Base-by-base conservation (phyloP, 1,140 invertebrate genomes). In the Cotesia chilonis region DNA sequence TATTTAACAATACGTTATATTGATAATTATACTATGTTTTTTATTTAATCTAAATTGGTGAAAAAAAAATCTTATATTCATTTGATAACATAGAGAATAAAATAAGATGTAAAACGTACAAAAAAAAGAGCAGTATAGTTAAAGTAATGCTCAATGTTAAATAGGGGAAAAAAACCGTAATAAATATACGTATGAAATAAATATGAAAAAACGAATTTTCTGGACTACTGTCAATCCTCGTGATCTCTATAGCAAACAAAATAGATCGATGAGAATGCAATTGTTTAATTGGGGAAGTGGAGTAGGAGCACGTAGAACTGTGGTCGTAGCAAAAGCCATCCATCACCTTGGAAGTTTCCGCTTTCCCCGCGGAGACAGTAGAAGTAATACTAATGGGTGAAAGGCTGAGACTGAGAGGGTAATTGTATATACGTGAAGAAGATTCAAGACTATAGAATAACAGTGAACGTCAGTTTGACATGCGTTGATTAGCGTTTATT, bases 401-500 rank as follows among this genome's bases (percentile, higher is more conserved):
- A 10, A 59, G 67, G 52, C 14, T 36, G 36, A 47, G 36, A n/a
- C 41, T 38, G 66, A 68, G 37, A 37, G 35, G 60, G 35, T 41
- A 14, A 63, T n/a, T 63, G 60, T 63, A 41, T 63, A 63, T 63
- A 28, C 41, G 41, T 37, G 60, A 63, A 41, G 60, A 63, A 63
- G 60, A 63, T 63, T 41, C 35, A 63, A 47, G 41, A 63, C 60
- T 37, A 12, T 41, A 57, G 51, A 63, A 68, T 28, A 47, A 17
- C 47, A n/a, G 4, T 10, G 68, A 54, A 52, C 41, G 68, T 57
- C 60, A 66, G 69, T 68, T 71, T 80, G 79, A 79, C 81, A 80
- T 71, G 72, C 79, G 80, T 80, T 84, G 78, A 84, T 84, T 83
- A 77, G 79, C 78, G 76, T 77, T 84, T 80, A 83, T 83, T 81